Evolutionary conservation across 2,888 invertebrate genomes (phyloP).

Genomic region (Tanytarsus gracilentus): DNA sequence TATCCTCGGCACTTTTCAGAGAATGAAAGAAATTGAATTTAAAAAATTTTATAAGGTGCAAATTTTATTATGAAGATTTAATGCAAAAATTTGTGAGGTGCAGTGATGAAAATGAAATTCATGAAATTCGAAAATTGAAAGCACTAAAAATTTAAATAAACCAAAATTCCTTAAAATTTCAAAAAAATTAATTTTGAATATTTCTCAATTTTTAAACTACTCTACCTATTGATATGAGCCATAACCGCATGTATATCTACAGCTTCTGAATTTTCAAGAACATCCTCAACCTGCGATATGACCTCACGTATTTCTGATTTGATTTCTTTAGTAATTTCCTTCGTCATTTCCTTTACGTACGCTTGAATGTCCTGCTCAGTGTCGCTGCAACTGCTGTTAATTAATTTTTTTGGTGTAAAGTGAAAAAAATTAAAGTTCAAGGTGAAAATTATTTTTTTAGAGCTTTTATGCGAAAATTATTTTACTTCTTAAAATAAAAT

Average conservation of each 20-base stretch:
- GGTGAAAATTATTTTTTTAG: no score
- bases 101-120: no score
- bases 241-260: conserved; percentile 9
- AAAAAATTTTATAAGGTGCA: no score
- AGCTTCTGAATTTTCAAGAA: conserved; percentile 52
- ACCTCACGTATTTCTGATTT: conserved; percentile 74
- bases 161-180: not conserved
- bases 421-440: no score
- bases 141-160: not conserved
- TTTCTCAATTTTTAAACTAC: not conserved
- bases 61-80: no score
- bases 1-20: conserved; percentile 48
- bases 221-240: conserved; percentile 15
- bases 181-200: no score
- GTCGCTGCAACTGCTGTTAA: conserved; percentile 36
- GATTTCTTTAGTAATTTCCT: conserved; percentile 69
- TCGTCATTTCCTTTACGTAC: conserved; percentile 68
- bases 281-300: conserved; percentile 70
- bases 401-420: not conserved
- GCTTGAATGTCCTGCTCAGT: conserved; percentile 57
- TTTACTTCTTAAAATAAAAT: no score
- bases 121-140: no score
- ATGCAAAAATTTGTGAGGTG: no score
- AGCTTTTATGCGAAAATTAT: no score
- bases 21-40: not conserved